These are phyloP conservation scores for Pammene aurita DNA, from an alignment of 2,888 invertebrate genomes.

Conservation along the genomic window DNA sequence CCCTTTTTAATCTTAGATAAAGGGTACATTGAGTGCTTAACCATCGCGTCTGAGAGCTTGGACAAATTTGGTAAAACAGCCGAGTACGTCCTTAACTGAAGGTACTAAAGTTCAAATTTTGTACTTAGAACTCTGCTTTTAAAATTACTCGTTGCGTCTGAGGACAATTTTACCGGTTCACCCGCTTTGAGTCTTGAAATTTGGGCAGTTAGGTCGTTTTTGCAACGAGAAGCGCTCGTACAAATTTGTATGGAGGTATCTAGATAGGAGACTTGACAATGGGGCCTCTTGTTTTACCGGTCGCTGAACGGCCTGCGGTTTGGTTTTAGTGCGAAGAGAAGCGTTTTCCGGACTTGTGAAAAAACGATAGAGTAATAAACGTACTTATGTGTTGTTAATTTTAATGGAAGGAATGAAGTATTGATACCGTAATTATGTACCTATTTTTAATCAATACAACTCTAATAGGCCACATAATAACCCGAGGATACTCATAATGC, in stretches of 20 bases:
- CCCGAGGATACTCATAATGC: too few species aligned
- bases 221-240: constrained; percentile 38
- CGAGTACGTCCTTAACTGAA: constrained; percentile 37
- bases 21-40: constrained; percentile 80
- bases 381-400: not conserved
- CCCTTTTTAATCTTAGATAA: constrained; percentile 81
- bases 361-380: not conserved
- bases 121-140: constrained; percentile 24
- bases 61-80: constrained; percentile 48
- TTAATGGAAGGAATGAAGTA: too few species aligned
- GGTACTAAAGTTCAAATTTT: constrained; percentile 24
- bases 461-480: too few species aligned
- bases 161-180: constrained; percentile 49
- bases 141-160: constrained; percentile 51
- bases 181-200: constrained; percentile 26
- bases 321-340: constrained; percentile 43
- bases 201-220: constrained; percentile 46
- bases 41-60: constrained; percentile 62
- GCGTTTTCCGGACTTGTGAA: constrained; percentile 43
- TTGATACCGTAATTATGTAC: too few species aligned
- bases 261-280: constrained; percentile 76
- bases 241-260: constrained; percentile 60
- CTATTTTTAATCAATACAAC: too few species aligned
- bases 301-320: constrained; percentile 62
- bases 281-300: constrained; percentile 78